Base-by-base conservation (phyloP, 2,888 invertebrate genomes). In the Pseudococcus viburni region DNA sequence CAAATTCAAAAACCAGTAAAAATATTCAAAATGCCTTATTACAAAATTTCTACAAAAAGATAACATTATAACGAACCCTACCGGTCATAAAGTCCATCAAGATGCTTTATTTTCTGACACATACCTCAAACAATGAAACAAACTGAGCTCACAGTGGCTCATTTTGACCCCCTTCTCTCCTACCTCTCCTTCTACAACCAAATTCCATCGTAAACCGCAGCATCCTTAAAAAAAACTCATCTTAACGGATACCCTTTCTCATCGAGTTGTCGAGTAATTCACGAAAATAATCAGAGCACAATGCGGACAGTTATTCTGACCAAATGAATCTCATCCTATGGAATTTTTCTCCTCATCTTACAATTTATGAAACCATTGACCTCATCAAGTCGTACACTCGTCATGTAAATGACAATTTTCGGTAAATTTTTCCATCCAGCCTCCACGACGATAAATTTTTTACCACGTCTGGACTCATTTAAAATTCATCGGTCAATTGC, bases 401-500 rank as follows among this genome's bases (percentile, higher is more conserved):
- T 1, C 26, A 33, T 42, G 5, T 9, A 42, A 42, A 42, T 42
- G 42, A 5, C 42, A 42, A 7, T n/a, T 59, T 59, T 59, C n/a
- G 0, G 17, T n/a, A 7, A 33, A 15, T 59, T 59, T 59, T 59
- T 59, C 42, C 42, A 42, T 59, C 3, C 51, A 15, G n/a, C 8
- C 59, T n/a, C n/a, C 6, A 0, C n/a, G 64, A 17, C 73, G 73
- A 5, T 15, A 12, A 73, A 33, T 33, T 73, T 73, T 15, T 15
- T 4, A 26, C 6, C 9, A 19, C 15, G 68, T 68, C 68, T 64
- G 22, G 68, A 33, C 73, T 26, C 39, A 17, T 73, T 73, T 26
- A 33, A 73, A 73, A 73, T 73, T 73, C 73, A 73, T 73, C 73
- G 73, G 73, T 73, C 73, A 73, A 73, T 73, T 73, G 33, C 33